Base-by-base conservation (phyloP, 2,797 vertebrate species). In the Manis javanica region DNA sequence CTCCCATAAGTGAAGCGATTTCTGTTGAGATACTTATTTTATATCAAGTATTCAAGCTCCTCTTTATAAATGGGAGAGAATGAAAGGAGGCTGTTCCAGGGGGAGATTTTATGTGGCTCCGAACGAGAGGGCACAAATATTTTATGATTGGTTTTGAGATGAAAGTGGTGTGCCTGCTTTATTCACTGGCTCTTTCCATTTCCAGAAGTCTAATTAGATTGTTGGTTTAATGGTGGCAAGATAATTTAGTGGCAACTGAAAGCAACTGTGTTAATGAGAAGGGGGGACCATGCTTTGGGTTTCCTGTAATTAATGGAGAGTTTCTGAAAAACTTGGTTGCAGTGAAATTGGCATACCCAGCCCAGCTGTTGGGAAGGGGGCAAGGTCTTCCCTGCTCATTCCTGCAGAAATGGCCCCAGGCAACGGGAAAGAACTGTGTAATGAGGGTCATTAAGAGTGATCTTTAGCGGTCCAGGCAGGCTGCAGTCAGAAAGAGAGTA, bases 301-400 rank as follows among this genome's bases (percentile, higher is more conserved):
- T 99, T 99, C 98, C 99, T 99, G 99, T 99, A 98, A 98, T 98
- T 99, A 99, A 99, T 98, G 98, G 98, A 98, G 98, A 99, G 98
- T 98, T 98, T 98, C 98, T 98, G 94, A 98, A 97, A 95, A 98
- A 98, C 97, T 94, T 90, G 95, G 97, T 97, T 98, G 98, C 98
- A 98, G 98, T 97, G 97, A 98, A 98, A 98, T 98, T 96, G 97
- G 98, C 98, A 98, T 98, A 98, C 98, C 98, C 98, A 98, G 98
- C 98, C 98, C 99, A 99, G 98, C 98, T 99, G 98, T 98, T 98
- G 97, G 79, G 86, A 98, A 97, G 97, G 97, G 97, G 98, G 64
- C 31, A 21, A 55, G 57, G 61, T 98, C 87, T 97, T 97, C 75
- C 93, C 77, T 84, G 49, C 96, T 96, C 82, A n/a, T 26, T 82